phyloP scores from a whole-genome alignment of 2,113 vertebrate genomes.

The Daphoenositta chrysoptera region DNA sequence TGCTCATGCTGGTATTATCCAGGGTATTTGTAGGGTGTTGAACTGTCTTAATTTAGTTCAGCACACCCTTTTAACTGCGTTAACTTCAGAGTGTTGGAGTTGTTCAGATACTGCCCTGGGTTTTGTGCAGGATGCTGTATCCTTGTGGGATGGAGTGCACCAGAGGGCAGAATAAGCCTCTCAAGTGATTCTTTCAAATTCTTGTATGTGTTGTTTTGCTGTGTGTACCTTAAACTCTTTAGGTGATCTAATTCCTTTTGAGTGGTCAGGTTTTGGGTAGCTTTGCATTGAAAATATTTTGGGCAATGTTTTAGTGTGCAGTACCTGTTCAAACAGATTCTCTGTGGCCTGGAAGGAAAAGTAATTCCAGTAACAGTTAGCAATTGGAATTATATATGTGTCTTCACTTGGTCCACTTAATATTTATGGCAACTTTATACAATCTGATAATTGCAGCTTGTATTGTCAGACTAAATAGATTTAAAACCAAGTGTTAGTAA shows the following conservation, averaged over 20 bases:
- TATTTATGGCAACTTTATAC: conserved; percentile 49
- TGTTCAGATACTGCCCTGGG: background rate
- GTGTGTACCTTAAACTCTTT: conserved; percentile 12
- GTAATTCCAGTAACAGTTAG: conserved; percentile 64
- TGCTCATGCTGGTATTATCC: background rate
- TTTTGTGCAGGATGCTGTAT: background rate
- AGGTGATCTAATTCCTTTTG: background rate
- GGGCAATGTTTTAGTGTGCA: conserved; percentile 16
- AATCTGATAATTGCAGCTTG: conserved; percentile 30
- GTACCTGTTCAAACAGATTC: conserved; percentile 61
- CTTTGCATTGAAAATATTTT: conserved; percentile 50
- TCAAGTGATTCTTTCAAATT: background rate
- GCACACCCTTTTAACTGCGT: background rate
- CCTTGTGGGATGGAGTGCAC: background rate
- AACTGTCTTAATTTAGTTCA: background rate
- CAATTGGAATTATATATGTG: conserved; percentile 46
- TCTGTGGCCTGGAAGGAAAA: conserved; percentile 56
- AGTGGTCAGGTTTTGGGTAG: conserved; percentile 31
- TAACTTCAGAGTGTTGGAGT: background rate
- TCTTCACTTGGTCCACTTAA: conserved; percentile 62
- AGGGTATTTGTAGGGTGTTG: background rate
- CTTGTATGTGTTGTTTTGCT: background rate
- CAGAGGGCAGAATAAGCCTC: conserved; percentile 15
- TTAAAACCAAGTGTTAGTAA: conserved; percentile 25
- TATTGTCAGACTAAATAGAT: conserved; percentile 41